phyloP scores from a whole-genome alignment of 2,888 invertebrate species.

The Ennomos erosarius region DNA sequence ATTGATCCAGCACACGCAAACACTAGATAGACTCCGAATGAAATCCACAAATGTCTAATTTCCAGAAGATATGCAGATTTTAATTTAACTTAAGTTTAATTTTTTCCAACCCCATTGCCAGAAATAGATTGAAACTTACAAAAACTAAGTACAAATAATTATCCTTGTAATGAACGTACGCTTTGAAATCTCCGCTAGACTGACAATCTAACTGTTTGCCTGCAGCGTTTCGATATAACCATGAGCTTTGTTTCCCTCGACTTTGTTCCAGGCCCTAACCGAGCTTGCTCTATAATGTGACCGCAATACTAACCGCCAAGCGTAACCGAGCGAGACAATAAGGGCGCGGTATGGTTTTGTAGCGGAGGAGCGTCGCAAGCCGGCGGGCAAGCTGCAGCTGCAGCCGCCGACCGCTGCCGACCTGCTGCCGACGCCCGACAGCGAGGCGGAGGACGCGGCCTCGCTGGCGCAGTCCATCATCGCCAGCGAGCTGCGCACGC shows the following conservation, averaged over 20 bases:
- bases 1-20: conserved; percentile 38
- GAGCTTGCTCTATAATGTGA: conserved; percentile 86
- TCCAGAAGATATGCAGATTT: conserved; percentile 4
- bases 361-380: conserved; percentile 82
- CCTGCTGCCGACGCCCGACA: conserved; percentile 79
- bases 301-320: conserved; percentile 83
- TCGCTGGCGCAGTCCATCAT: conserved; percentile 79
- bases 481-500: conserved; percentile 73
- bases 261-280: conserved; percentile 86
- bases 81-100: conserved; percentile 13
- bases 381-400: conserved; percentile 75
- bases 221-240: conserved; percentile 80
- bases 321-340: conserved; percentile 80
- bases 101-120: conserved; percentile 5
- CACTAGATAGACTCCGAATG: conserved; percentile 26
- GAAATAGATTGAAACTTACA: conserved; percentile 12
- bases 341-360: conserved; percentile 82
- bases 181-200: conserved; percentile 65
- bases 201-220: conserved; percentile 77
- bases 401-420: conserved; percentile 68
- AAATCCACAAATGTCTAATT: conserved; percentile 14
- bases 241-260: conserved; percentile 81
- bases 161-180: conserved; percentile 74
- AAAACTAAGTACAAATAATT: conserved; percentile 57
- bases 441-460: conserved; percentile 81